Evolutionary conservation across 2,797 vertebrate genomes (phyloP).

Genomic region (Philypnodon macrostomus): DNA sequence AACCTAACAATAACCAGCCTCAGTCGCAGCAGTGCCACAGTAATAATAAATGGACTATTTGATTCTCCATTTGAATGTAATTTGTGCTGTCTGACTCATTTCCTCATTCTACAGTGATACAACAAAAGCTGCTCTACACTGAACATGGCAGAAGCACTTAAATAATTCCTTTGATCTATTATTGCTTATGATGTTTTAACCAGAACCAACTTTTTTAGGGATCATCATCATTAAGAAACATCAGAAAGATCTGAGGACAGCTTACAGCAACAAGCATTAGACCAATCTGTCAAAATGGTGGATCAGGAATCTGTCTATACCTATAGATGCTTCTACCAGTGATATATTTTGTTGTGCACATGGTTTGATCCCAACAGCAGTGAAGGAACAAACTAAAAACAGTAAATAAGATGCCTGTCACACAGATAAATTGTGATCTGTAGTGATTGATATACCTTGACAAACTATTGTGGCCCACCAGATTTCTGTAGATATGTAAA

Average conservation of each 20-base stretch:
- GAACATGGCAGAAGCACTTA: constrained; percentile 8
- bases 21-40: not conserved
- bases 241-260: not conserved
- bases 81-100: constrained; percentile 27
- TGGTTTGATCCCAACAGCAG: too few relatives aligned
- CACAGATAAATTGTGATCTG: too few relatives aligned
- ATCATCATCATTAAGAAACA: constrained; percentile 9
- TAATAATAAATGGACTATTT: constrained; percentile 43
- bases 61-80: constrained; percentile 46
- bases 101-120: constrained; percentile 14
- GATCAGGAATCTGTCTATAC: too few relatives aligned
- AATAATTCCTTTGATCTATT: constrained; percentile 7
- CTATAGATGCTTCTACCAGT: too few relatives aligned
- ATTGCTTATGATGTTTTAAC: constrained; percentile 12
- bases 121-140: constrained; percentile 14
- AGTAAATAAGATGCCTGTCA: too few relatives aligned
- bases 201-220: not conserved
- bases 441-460: too few relatives aligned
- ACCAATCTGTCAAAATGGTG: not conserved
- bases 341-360: too few relatives aligned
- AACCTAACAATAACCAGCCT: constrained; percentile 3
- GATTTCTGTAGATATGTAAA: too few relatives aligned
- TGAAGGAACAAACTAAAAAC: too few relatives aligned
- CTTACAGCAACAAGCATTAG: not conserved
- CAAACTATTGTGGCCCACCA: too few relatives aligned